Evolutionary conservation across 2,113 vertebrate species (phyloP), one percentile per base, ranked within the genome.

Genomic region (Stictonetta naevosa): DNA sequence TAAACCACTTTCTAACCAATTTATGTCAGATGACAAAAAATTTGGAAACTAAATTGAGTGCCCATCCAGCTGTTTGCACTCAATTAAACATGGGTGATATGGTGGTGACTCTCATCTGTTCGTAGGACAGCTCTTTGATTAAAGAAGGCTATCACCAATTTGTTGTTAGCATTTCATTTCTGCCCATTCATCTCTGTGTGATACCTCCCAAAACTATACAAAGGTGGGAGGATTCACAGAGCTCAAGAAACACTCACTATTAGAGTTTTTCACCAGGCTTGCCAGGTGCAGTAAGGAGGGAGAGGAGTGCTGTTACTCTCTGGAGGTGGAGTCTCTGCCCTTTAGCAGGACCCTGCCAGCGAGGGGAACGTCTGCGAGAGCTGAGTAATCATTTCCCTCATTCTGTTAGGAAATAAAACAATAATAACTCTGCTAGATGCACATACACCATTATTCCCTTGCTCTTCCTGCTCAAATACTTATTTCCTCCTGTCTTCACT

Each of bases 291-390:
- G 6, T 20, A 28, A 52, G 48, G 77, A 19, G 38, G 31, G 26
- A 66, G 5, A 36, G 42, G 71, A 33, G 22, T 11, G 2, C 10
- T 75, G 2, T 0, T 20, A 10, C 12, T 2, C 0, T 36, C 67
- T 74, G 75, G 31, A 85, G 28, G 8, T 46, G 38, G 38, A 64
- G 69, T 25, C 22, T 23, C 23, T 36, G 18, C 10, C n/a, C 11
- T 36, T 52, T 20, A 25, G n/a, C 67, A 28, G 46, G 42, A 81
- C 5, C n/a, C 22, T 44, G 26, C 59, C 48, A 81, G 15, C 42
- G 22, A 29, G 48, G 26, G 59, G 33, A 10, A 31, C n/a, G 22
- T 34, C 67, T 71, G 52, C 25, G 75, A 34, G 62, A 58, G 40
- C 25, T 31, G 8, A 42, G 25, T 38, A 48, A 36, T 58, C 9